Base-by-base conservation (phyloP, 2,113 vertebrate species). In the Pteropus alecto region DNA sequence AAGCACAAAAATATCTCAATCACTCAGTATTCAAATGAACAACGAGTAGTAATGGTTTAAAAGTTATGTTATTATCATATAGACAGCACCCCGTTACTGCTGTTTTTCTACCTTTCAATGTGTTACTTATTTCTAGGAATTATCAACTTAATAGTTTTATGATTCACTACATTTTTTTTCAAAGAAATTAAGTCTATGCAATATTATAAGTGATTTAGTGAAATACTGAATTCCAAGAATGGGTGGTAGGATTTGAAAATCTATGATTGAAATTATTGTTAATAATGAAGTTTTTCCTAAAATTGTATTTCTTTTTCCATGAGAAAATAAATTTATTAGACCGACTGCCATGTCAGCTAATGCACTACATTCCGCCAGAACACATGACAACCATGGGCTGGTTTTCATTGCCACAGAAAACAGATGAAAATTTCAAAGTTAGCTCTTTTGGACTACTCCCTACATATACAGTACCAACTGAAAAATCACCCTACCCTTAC, bases 271-370 rank as follows among this genome's bases (percentile, higher is more conserved):
- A 90, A 33, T 61, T 90, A 88, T 61, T 92, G 35, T 83, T 90
- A 88, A 93, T 63, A 84, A 38, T 22, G 30, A 90, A 58, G 11
- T 78, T 96, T 90, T 89, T 43, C 67, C 22, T 46, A 77, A 93
- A 54, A 65, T 91, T 54, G 8, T 48, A 19, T 90, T 90, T 94
- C 21, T 91, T 85, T 96, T 95, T 90, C 63, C 33, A 88, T 81
- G 77, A 96, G 60, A 93, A 87, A 88, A 79, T 81, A 74, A 16
- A 63, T 19, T 87, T 96, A 91, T 94, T 94, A 91, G 88, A 68
- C 76, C 15, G 30, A 71, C 18, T 67, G 41, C 38, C 70, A 71
- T 58, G 38, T 41, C 81, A 84, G n/a, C 22, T 30, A 93, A 71
- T 65, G 38, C 9, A 71, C 77, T 81, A 43, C 79, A 58, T 91